Evolutionary conservation across 1,140 invertebrate species (phyloP).

Genomic region (Choristoneura fumiferana): DNA sequence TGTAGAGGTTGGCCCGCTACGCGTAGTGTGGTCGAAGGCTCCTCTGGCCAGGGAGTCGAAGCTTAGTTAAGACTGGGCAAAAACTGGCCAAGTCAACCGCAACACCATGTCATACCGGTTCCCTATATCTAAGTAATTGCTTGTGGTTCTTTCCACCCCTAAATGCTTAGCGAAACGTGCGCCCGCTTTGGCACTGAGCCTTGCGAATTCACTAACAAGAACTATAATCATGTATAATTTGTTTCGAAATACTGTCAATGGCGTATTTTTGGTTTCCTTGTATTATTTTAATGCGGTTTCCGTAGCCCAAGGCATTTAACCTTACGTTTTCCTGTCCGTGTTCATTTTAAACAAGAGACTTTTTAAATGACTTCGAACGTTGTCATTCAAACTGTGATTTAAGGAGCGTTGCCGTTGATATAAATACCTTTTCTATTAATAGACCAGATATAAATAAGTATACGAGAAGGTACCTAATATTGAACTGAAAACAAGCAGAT

Average conservation of each 20-base stretch:
- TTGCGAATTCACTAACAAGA: slow-evolving; percentile 50
- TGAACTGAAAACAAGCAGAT: too few species aligned
- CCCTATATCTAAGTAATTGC: slow-evolving; percentile 53
- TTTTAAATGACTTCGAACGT: too few species aligned
- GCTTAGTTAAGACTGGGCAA: neutral
- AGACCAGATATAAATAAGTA: too few species aligned
- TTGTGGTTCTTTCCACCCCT: slow-evolving; percentile 57
- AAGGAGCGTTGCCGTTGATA: too few species aligned
- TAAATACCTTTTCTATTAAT: too few species aligned
- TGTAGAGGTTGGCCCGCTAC: too few species aligned
- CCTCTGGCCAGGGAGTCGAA: too few species aligned
- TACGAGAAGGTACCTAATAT: too few species aligned
- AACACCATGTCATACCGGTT: slow-evolving; percentile 39
- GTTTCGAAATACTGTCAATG: slow-evolving; percentile 52
- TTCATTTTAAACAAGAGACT: too few species aligned
- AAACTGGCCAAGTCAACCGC: slow-evolving; percentile 26
- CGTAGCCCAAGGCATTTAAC: slow-evolving; percentile 1
- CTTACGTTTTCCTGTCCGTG: too few species aligned
- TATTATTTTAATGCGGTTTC: slow-evolving; percentile 27
- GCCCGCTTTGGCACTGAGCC: slow-evolving; percentile 41
- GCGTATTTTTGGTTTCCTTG: slow-evolving; percentile 44
- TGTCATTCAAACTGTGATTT: too few species aligned
- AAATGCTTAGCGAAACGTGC: slow-evolving; percentile 56
- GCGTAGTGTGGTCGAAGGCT: too few species aligned
- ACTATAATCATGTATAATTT: slow-evolving; percentile 46